Percentiles rank a stretch among this genome's conserved stretches.
These are phyloP conservation scores for Odontesthes bonariensis DNA, from an alignment of 2,113 vertebrate genomes.

Conservation along the genomic window DNA sequence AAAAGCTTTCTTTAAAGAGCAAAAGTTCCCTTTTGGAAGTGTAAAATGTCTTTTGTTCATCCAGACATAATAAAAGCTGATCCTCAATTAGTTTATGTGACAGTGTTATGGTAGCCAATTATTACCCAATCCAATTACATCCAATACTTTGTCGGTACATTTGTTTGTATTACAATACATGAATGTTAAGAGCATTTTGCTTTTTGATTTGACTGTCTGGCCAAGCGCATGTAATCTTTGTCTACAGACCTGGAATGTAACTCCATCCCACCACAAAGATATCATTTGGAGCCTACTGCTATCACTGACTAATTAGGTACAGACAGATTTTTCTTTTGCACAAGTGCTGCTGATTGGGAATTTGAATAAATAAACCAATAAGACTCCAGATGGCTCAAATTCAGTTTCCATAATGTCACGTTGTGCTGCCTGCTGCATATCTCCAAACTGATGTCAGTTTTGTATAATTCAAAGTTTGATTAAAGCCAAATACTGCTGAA, in stretches of 20 bases:
- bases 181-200: neutral
- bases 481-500: slow-evolving; percentile 45
- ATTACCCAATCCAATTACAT: slow-evolving; percentile 13
- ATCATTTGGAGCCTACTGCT: slow-evolving; percentile 15
- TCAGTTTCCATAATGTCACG: slow-evolving; percentile 19
- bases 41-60: neutral
- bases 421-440: neutral
- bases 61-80: slow-evolving; percentile 7
- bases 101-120: neutral
- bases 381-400: slow-evolving; percentile 11
- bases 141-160: slow-evolving; percentile 15
- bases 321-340: slow-evolving; percentile 21
- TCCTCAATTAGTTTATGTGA: neutral
- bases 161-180: slow-evolving; percentile 17
- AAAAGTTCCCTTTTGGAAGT: neutral
- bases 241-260: slow-evolving; percentile 16
- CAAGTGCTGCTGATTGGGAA: slow-evolving; percentile 45
- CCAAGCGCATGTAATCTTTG: slow-evolving; percentile 14
- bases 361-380: slow-evolving; percentile 31
- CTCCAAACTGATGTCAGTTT: slow-evolving; percentile 30
- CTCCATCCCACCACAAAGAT: neutral
- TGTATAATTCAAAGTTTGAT: slow-evolving; percentile 40
- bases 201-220: slow-evolving; percentile 46
- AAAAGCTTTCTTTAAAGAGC: neutral
- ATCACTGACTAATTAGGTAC: slow-evolving; percentile 11